Percentiles rank a stretch among this genome's conserved stretches.
These are phyloP conservation scores for Lophura nycthemera DNA, from an alignment of 2,113 vertebrate genomes.

Conservation along the genomic window DNA sequence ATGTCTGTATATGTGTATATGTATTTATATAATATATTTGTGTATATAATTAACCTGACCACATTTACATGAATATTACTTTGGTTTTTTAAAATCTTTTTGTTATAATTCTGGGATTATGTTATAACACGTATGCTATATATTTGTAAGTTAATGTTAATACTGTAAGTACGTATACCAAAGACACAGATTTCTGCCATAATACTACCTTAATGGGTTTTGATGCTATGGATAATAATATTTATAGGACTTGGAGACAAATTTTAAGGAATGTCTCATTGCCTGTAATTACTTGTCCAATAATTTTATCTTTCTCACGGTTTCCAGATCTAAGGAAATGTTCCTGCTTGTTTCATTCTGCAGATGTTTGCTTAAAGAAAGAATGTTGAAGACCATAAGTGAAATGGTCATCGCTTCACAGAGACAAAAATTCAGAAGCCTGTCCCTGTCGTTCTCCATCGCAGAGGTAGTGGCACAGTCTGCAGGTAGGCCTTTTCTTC, in stretches of 20 bases:
- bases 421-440: neutral
- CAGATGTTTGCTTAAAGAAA: neutral
- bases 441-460: neutral
- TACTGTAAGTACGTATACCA: neutral
- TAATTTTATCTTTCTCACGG: neutral
- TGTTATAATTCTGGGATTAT: neutral
- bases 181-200: neutral
- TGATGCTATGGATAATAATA: neutral
- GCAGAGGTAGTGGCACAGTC: neutral
- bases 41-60: neutral
- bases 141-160: neutral
- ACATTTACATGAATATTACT: neutral
- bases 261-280: neutral
- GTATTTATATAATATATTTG: neutral
- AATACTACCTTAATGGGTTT: neutral
- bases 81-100: neutral
- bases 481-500: neutral
- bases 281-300: neutral
- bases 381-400: neutral
- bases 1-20: accelerated
- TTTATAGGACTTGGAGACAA: neutral
- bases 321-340: neutral
- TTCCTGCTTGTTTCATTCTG: neutral
- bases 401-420: neutral
- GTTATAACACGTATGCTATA: neutral